These are phyloP conservation scores for Lissocephala sabroskyi DNA, from an alignment of 2,888 invertebrate species.

Conservation along the genomic window DNA sequence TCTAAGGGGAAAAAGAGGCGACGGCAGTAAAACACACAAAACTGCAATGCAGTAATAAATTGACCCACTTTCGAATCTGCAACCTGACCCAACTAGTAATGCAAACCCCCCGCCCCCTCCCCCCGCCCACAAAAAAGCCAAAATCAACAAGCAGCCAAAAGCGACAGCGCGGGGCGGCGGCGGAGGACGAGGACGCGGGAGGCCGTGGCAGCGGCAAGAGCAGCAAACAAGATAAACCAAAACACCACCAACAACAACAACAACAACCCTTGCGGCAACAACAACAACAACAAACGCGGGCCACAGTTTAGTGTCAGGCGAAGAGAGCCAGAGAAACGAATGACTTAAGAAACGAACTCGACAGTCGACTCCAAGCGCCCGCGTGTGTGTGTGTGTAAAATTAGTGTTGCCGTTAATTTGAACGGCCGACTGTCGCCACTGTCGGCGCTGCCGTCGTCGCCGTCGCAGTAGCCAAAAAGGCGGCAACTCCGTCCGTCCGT, in stretches of 20 bases:
- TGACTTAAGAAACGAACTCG: constrained; percentile 63
- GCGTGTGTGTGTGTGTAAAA: too few relatives aligned
- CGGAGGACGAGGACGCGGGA: too few relatives aligned
- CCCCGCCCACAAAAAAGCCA: constrained; percentile 1
- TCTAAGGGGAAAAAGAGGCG: constrained; percentile 11
- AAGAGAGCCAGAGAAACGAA: too few relatives aligned
- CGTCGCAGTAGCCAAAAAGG: too few relatives aligned
- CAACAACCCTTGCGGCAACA: too few relatives aligned
- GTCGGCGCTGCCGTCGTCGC: too few relatives aligned
- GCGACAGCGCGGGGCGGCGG: constrained; percentile 3
- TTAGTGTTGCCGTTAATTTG: too few relatives aligned
- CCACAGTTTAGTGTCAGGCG: constrained; percentile 56
- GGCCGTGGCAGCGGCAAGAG: too few relatives aligned
- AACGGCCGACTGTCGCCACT: too few relatives aligned
- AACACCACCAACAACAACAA: constrained; percentile 2
- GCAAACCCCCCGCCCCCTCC: constrained; percentile 37
- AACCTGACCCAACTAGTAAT: constrained; percentile 61
- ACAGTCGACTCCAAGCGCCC: too few relatives aligned
- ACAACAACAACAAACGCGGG: constrained; percentile 44
- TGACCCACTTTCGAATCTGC: constrained; percentile 66
- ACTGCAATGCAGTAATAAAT: constrained; percentile 59
- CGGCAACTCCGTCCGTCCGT: background rate
- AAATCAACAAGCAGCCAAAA: constrained; percentile 2
- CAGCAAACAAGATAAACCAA: constrained; percentile 11
- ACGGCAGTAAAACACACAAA: constrained; percentile 19